Conservation (phyloP, 1,140 invertebrate genomes). For the Asobara japonica region DNA sequence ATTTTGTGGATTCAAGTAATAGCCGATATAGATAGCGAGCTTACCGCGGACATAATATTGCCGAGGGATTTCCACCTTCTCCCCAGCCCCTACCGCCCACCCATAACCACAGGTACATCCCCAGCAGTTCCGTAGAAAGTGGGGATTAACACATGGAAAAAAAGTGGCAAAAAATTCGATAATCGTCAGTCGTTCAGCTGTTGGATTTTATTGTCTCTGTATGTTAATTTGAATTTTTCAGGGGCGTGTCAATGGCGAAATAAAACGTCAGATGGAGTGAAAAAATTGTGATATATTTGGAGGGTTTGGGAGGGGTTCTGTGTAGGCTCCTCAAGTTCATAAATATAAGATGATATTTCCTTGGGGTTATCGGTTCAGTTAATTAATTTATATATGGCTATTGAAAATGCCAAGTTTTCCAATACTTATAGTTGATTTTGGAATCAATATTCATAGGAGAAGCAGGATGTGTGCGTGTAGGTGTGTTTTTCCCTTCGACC, state of each 20-base stretch:
- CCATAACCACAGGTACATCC: too few species aligned
- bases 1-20: conserved; percentile 46
- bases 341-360: too few species aligned
- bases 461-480: too few species aligned
- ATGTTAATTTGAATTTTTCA: conserved; percentile 22
- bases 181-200: conserved; percentile 1
- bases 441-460: too few species aligned
- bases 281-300: too few species aligned
- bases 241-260: not conserved
- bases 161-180: not conserved
- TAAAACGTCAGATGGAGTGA: not conserved
- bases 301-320: too few species aligned
- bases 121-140: not conserved
- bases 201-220: conserved; percentile 24
- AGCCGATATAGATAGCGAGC: conserved; percentile 39
- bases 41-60: conserved; percentile 30
- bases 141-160: conserved; percentile 17
- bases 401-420: too few species aligned
- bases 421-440: too few species aligned
- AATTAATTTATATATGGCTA: too few species aligned
- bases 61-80: conserved; percentile 25
- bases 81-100: not conserved
- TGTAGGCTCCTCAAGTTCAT: too few species aligned
- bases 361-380: too few species aligned
- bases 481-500: too few species aligned